A percentile compares a stretch with the other conserved stretches of the same genome.
Evolutionary conservation across 2,888 invertebrate species (phyloP).

Genomic region (Drosophila colorata): DNA sequence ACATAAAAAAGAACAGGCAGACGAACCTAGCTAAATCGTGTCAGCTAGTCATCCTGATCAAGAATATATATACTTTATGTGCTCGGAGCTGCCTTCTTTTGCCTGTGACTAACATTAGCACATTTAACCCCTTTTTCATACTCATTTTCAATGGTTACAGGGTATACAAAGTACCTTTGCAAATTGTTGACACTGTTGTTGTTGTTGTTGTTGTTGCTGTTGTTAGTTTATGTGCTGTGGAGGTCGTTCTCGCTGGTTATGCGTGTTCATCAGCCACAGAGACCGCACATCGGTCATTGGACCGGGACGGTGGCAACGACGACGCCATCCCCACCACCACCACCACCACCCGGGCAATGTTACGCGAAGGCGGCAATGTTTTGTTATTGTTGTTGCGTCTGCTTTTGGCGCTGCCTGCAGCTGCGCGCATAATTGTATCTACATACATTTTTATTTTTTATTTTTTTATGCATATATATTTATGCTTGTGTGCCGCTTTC

Average conservation of each 20-base stretch:
- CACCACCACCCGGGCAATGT: slow-evolving; percentile 65
- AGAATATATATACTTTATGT: too few species aligned
- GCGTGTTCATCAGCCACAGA: slow-evolving; percentile 57
- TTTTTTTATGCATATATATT: slow-evolving; percentile 15
- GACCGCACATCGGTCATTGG: slow-evolving; percentile 73
- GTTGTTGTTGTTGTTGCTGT: slow-evolving; percentile 20
- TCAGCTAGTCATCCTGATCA: too few species aligned
- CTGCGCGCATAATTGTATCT: slow-evolving; percentile 46
- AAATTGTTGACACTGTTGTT: slow-evolving; percentile 49
- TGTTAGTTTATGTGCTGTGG: slow-evolving; percentile 62
- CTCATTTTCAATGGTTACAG: background rate
- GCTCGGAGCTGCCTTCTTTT: too few species aligned
- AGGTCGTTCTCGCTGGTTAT: slow-evolving; percentile 76
- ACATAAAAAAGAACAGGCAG: too few species aligned
- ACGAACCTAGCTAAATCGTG: too few species aligned
- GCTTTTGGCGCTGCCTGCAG: slow-evolving; percentile 59
- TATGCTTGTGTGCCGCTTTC: slow-evolving; percentile 30
- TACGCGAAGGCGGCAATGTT: slow-evolving; percentile 59
- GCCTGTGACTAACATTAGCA: too few species aligned
- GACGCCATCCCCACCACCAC: slow-evolving; percentile 18
- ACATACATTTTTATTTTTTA: slow-evolving; percentile 11
- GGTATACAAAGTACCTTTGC: slow-evolving; percentile 37
- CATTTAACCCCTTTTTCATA: too few species aligned
- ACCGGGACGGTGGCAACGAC: slow-evolving; percentile 60
- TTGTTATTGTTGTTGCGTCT: slow-evolving; percentile 33